A percentile compares a stretch with the other conserved stretches of the same genome.
Evolutionary conservation across 2,888 invertebrate species (phyloP).

Genomic region (Tortrix viridana): DNA sequence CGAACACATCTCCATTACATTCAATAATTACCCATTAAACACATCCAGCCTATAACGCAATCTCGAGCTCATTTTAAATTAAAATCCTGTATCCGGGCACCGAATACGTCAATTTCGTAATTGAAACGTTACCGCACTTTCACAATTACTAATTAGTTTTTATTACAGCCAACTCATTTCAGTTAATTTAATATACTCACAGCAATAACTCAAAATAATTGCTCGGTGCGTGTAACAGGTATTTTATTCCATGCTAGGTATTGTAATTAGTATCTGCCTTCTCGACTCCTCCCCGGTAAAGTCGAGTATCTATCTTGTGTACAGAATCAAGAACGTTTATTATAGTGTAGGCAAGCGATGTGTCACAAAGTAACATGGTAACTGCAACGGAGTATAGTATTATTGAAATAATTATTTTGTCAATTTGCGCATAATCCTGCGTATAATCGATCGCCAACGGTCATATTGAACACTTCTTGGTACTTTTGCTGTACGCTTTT

Average conservation of each 20-base stretch:
- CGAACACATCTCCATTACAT: constrained; percentile 4
- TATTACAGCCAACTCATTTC: constrained; percentile 32
- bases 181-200: constrained; percentile 33
- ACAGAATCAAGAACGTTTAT: constrained; percentile 18
- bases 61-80: too few species aligned
- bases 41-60: too few species aligned
- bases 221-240: constrained; percentile 41
- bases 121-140: constrained; percentile 35
- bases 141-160: constrained; percentile 37
- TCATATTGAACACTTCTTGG: constrained; percentile 11
- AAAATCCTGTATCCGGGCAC: too few species aligned
- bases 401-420: constrained; percentile 30
- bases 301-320: constrained; percentile 35
- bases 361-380: constrained; percentile 29
- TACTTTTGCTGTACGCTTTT: constrained; percentile 1
- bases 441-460: constrained; percentile 24
- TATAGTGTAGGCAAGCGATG: constrained; percentile 24
- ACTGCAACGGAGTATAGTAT: constrained; percentile 12
- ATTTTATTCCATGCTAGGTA: constrained; percentile 35
- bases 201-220: constrained; percentile 34
- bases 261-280: constrained; percentile 37
- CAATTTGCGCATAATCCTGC: constrained; percentile 27
- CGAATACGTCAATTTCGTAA: constrained; percentile 5
- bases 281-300: constrained; percentile 30
- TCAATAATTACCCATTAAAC: constrained; percentile 11